phyloP scores from a whole-genome alignment of 2,888 invertebrate genomes.

The Lithophane socia region DNA sequence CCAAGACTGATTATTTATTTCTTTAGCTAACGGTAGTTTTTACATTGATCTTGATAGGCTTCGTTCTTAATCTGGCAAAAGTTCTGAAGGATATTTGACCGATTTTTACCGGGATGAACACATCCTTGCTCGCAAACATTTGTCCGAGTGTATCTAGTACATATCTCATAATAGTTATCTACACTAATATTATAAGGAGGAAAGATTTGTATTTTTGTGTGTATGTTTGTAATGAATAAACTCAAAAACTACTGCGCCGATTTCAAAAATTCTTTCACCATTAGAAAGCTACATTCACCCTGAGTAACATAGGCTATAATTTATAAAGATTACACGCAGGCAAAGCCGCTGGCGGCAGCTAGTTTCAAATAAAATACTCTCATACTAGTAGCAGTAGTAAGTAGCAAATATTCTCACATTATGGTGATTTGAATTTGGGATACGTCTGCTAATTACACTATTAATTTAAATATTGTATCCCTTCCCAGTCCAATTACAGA shows the following conservation, averaged over 20 bases:
- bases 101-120: no score
- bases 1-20: background rate
- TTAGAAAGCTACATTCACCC: no score
- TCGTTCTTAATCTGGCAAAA: background rate
- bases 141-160: background rate
- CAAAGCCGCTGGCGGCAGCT: no score
- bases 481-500: background rate
- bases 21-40: background rate
- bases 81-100: no score
- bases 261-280: no score
- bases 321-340: no score
- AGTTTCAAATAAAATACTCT: background rate
- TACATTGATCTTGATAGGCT: background rate
- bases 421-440: background rate
- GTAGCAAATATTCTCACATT: background rate
- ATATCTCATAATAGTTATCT: background rate
- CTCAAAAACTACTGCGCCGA: no score
- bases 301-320: no score
- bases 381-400: background rate
- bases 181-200: no score
- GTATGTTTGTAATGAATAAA: no score
- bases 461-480: background rate
- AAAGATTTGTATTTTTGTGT: no score
- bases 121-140: background rate
- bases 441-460: background rate